phyloP scores from a whole-genome alignment of 2,888 invertebrate species.

The Caenorhabditis angaria region DNA sequence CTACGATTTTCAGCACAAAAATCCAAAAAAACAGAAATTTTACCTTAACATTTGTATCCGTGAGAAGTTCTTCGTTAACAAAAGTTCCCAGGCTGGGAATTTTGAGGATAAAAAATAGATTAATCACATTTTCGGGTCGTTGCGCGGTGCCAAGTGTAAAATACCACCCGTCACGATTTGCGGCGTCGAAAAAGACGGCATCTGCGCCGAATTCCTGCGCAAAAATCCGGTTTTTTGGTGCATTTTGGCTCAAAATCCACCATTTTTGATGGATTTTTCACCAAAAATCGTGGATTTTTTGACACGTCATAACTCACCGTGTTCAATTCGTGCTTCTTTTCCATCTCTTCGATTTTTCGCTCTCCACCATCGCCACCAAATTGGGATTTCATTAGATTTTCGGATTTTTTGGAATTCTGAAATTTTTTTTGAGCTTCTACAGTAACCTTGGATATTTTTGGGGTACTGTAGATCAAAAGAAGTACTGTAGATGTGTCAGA shows the following conservation, averaged over 20 bases:
- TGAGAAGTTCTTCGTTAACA: conserved; percentile 61
- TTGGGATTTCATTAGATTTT: conserved; percentile 56
- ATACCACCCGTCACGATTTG: conserved; percentile 76
- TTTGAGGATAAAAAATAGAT: conserved; percentile 73
- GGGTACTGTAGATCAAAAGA: too few relatives aligned
- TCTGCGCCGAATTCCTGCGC: conserved; percentile 80
- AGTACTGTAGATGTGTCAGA: too few relatives aligned
- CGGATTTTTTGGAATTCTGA: conserved; percentile 17
- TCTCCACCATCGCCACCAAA: conserved; percentile 56
- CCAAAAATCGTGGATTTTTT: neutral
- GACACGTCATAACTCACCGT: conserved; percentile 8
- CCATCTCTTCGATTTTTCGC: conserved; percentile 51
- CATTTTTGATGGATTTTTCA: neutral
- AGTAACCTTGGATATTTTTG: too few relatives aligned
- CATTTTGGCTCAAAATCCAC: neutral
- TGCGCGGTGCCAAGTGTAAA: conserved; percentile 66
- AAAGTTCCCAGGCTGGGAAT: conserved; percentile 80
- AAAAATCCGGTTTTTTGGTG: neutral
- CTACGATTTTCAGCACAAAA: neutral
- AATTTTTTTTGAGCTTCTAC: conserved; percentile 7
- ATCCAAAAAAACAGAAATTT: neutral
- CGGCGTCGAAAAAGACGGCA: conserved; percentile 83
- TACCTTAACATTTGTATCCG: conserved; percentile 63
- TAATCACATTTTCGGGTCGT: conserved; percentile 58
- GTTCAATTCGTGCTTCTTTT: conserved; percentile 52